Conservation (phyloP, 2,113 vertebrate species). For the Ibidorhyncha struthersii region DNA sequence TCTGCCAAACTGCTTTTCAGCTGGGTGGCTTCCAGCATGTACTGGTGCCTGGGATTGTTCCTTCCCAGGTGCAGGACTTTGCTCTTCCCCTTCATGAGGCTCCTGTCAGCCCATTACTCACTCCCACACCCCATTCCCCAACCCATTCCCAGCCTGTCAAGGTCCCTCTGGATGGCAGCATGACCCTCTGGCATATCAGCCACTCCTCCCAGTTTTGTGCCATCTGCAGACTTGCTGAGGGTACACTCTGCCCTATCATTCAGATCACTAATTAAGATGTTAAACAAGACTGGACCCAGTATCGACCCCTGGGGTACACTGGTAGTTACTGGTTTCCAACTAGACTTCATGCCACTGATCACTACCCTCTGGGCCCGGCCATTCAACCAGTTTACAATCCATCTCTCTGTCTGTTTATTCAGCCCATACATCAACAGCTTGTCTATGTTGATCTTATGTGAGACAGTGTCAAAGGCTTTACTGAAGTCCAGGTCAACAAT, state of each 20-base stretch:
- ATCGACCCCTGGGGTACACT: background rate
- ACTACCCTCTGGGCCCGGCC: background rate
- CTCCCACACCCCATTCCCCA: no score
- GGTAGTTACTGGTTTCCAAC: background rate
- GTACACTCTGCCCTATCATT: background rate
- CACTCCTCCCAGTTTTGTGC: background rate
- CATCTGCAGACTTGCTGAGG: background rate
- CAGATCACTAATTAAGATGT: background rate
- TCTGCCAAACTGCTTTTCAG: background rate
- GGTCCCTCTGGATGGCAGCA: background rate
- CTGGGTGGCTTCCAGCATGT: background rate
- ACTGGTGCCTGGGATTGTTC: background rate
- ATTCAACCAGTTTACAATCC: background rate
- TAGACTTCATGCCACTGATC: background rate
- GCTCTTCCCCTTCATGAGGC: background rate
- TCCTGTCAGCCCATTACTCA: background rate
- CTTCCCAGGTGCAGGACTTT: background rate
- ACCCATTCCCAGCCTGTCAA: background rate
- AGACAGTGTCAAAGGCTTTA: background rate
- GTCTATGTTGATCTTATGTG: background rate
- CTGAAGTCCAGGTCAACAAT: background rate
- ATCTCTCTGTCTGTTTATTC: background rate
- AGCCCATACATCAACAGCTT: background rate
- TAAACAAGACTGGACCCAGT: background rate
- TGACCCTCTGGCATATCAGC: background rate